Evolutionary conservation across 2,797 vertebrate species (phyloP), one percentile per base, ranked within the genome.

Genomic region (Thripadectes ignobilis): DNA sequence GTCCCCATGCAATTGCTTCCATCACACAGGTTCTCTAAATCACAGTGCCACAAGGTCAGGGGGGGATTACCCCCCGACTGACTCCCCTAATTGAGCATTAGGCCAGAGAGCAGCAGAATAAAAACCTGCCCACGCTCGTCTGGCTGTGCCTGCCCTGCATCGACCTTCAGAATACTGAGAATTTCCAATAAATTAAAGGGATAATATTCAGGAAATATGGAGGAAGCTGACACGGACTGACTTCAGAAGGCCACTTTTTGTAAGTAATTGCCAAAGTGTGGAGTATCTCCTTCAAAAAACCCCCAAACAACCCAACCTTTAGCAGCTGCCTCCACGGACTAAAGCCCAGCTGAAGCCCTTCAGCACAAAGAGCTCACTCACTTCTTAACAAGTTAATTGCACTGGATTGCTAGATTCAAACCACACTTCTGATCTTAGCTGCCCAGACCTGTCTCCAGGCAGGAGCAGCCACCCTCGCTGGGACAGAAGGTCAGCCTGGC

Each of bases 391-490:
- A 43, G 26, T 8, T 46, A 62, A 54, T 24, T 86, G 88, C 32
- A 4, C 48, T 9, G 43, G 30, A 39, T 78, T n/a, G 3, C 45
- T 13, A 52, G 32, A 39, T 78, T n/a, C 62, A 55, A 15, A 39
- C 9, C 36, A 21, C 15, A 12, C 38, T 41, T 36, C 36, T 51
- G n/a, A 24, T 26, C 58, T 58, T 3, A 26, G 19, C 6, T 49
- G 41, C 38, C 55, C 62, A 41, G 29, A 26, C 6, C 34, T 12
- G 57, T 30, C 65, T 54, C 41, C 46, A 21, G 43, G 61, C 45
- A 68, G 30, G 0, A 0, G 23, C 0, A 3, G 8, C 10, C 5
- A 1, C 9, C 24, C 52, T 26, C 1, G 0, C 57, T 4, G 17
- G 72, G 73, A 63, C 26, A 14, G 32, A n/a, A 48, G 58, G 26